Base-by-base conservation (phyloP, 2,113 vertebrate genomes). In the Ictalurus punctatus region DNA sequence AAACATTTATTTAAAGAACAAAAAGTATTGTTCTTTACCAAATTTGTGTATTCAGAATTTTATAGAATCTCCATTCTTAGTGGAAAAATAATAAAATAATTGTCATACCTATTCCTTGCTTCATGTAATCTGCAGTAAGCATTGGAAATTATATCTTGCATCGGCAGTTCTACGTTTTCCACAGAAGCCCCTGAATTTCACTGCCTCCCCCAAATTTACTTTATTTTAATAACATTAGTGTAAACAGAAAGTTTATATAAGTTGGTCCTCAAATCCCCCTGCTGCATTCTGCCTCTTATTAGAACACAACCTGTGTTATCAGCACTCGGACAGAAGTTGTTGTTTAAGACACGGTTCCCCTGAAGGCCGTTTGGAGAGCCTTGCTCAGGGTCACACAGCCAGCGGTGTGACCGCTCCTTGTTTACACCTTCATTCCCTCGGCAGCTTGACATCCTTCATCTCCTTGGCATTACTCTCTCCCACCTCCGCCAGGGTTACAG, bases 361-460 rank as follows among this genome's bases (percentile, higher is more conserved):
- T 27, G n/a, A 65, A 81, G 61, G 27, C 27, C 19, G 40, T 59
- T 87, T 87, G 52, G 1, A 65, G 25, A 65, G 59, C 16, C 86
- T 67, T 87, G 86, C 74, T 80, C 48, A 10, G 74, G 86, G 71
- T 27, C 58, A n/a, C 17, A 10, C 71, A 17, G 73, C 23, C 73
- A 40, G 65, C 19, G 23, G 52, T 1, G 52, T 27, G 84, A 44
- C 27, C 23, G 34, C 65, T 17, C 17, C 44, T 79, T 79, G 85
- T 65, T 87, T 86, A 86, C 25, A 8, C 25, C 59, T n/a, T 76
- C 58, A 1, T 30, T 63, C 56, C 58, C 74, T 21, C 10, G 19
- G 40, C 16, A 84, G 74, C 73, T 52, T 27, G 74, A 87, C 23
- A 34, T 73, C 61, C 73, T 86, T 74, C 27, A 63, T 37, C 82